These are phyloP conservation scores for Tineola bisselliella DNA, from an alignment of 2,888 invertebrate species.

Conservation along the genomic window DNA sequence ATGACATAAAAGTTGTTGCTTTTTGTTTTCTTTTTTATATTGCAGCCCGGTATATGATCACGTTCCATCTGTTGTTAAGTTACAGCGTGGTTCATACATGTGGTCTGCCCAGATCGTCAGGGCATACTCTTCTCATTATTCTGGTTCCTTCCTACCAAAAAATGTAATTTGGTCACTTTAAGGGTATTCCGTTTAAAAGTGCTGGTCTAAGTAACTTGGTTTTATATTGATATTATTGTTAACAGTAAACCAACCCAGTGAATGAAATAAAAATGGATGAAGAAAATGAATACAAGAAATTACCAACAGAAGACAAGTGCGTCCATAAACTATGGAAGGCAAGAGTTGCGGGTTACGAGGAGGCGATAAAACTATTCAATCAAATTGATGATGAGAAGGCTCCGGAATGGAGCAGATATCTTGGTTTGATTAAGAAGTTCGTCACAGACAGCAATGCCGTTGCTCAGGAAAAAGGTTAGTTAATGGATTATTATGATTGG, in stretches of 20 bases:
- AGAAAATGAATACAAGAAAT: slow-evolving; percentile 86
- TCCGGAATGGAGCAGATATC: slow-evolving; percentile 91
- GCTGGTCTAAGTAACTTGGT: too few relatives aligned
- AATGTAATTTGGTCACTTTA: too few relatives aligned
- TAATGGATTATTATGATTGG: too few relatives aligned
- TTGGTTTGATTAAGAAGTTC: slow-evolving; percentile 93
- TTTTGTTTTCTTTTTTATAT: too few relatives aligned
- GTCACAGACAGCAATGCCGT: slow-evolving; percentile 93
- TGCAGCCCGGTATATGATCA: too few relatives aligned
- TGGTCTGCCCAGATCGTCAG: too few relatives aligned
- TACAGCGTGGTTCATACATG: too few relatives aligned
- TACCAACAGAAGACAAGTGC: slow-evolving; percentile 90
- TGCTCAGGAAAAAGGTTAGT: slow-evolving; percentile 90
- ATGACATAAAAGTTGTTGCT: too few relatives aligned
- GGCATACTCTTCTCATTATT: too few relatives aligned
- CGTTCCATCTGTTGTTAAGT: too few relatives aligned
- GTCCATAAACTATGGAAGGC: slow-evolving; percentile 97
- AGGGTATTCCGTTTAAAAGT: too few relatives aligned
- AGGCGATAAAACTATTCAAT: slow-evolving; percentile 87
- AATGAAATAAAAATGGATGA: slow-evolving; percentile 71
- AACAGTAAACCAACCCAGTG: neutral
- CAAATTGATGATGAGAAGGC: slow-evolving; percentile 93
- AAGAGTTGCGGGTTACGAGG: slow-evolving; percentile 92
- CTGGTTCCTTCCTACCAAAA: too few relatives aligned
- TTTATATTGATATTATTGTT: neutral